phyloP scores from a whole-genome alignment of 53 echinoderm and acorn worm species.

The Stichopus horrens region DNA sequence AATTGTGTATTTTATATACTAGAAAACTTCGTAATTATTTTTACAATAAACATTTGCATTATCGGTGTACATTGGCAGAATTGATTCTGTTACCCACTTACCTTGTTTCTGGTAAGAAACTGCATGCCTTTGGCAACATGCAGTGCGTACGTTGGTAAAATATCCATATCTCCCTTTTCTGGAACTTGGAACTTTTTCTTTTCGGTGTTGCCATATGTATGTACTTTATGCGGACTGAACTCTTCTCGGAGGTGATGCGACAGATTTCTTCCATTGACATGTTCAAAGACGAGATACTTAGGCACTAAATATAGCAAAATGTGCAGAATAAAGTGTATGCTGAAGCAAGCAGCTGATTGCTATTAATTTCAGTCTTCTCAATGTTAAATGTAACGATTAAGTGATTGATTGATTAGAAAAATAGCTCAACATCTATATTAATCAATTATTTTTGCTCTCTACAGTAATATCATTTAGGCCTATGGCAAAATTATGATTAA shows the following conservation, averaged over 20 bases:
- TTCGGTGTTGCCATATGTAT: constrained; percentile 9
- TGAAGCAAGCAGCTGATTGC: too few species aligned
- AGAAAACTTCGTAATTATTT: background rate
- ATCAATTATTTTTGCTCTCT: too few species aligned
- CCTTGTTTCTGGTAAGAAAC: background rate
- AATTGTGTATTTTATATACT: background rate
- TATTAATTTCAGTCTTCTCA: too few species aligned
- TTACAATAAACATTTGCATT: background rate
- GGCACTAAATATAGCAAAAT: background rate
- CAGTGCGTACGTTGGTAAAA: background rate
- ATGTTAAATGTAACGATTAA: too few species aligned
- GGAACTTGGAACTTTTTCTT: background rate
- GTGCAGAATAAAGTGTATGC: too few species aligned
- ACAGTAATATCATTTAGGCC: too few species aligned
- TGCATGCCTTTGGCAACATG: background rate
- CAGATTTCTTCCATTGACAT: background rate
- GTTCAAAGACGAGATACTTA: background rate
- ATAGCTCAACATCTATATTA: background rate
- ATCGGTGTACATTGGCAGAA: background rate
- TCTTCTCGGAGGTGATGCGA: background rate
- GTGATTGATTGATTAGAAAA: too few species aligned
- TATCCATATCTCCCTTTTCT: background rate
- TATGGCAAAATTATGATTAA: too few species aligned
- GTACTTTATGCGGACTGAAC: background rate
- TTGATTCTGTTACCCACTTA: background rate